These are phyloP conservation scores for Pteronotus mesoamericanus DNA, from an alignment of 2,797 vertebrate genomes.

Conservation along the genomic window DNA sequence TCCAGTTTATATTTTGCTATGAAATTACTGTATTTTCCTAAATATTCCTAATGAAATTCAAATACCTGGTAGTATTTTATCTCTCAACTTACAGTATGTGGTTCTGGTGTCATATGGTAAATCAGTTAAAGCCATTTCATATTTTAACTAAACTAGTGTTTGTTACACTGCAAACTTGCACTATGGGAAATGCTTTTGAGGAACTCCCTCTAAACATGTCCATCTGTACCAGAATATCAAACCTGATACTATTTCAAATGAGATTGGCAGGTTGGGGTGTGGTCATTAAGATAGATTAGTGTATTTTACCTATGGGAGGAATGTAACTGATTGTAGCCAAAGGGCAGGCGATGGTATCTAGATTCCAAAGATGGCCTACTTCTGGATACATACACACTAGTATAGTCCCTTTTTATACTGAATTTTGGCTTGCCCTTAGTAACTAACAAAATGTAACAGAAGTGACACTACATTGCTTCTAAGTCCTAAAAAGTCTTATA, in stretches of 20 bases:
- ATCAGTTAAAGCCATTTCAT: neutral
- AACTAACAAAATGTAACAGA: neutral
- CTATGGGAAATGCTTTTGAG: neutral
- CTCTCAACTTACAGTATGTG: neutral
- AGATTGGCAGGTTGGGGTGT: neutral
- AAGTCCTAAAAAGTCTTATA: neutral
- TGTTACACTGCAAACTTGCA: neutral
- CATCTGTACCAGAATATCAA: neutral
- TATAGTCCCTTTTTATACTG: neutral
- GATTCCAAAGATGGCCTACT: neutral
- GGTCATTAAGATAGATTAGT: neutral
- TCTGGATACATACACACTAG: neutral
- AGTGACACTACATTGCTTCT: neutral
- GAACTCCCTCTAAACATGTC: neutral
- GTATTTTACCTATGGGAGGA: neutral
- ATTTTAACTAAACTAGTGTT: neutral
- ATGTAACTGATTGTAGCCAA: neutral
- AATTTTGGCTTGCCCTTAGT: neutral
- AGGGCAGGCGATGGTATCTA: neutral
- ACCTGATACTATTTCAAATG: neutral
- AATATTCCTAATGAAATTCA: neutral
- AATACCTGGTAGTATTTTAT: neutral
- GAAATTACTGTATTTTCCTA: neutral
- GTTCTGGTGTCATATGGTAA: neutral
- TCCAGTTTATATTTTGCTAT: neutral